A percentile compares a stretch with the other conserved stretches of the same genome.
Conservation (phyloP, 1,140 invertebrate species). For the Pogonomyrmex barbatus region DNA sequence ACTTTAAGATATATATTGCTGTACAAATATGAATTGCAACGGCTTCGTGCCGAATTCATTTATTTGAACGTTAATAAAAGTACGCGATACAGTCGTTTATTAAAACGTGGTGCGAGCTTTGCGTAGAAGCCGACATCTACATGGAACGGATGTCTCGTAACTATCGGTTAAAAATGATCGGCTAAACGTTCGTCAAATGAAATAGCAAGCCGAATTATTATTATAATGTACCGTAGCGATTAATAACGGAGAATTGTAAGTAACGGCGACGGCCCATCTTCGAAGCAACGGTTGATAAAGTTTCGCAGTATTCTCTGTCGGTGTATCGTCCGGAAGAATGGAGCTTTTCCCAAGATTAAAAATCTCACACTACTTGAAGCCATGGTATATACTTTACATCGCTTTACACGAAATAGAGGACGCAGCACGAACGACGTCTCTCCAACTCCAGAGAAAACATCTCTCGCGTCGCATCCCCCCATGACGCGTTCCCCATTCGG, state of each 20-base stretch:
- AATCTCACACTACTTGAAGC: slow-evolving; percentile 45
- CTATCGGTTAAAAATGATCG: slow-evolving; percentile 47
- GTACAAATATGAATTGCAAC: not conserved
- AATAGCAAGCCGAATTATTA: slow-evolving; percentile 6
- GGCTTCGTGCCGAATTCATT: not conserved
- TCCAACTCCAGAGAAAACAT: slow-evolving; percentile 17
- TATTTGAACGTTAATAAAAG: slow-evolving; percentile 32
- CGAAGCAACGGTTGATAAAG: slow-evolving; percentile 45
- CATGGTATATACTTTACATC: slow-evolving; percentile 61
- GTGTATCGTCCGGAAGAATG: slow-evolving; percentile 10
- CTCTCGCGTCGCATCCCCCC: not conserved
- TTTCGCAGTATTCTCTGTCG: slow-evolving; percentile 32
- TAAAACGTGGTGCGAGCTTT: not conserved
- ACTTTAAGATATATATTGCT: not conserved
- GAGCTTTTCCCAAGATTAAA: slow-evolving; percentile 60
- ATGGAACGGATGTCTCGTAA: slow-evolving; percentile 10
- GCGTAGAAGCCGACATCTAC: not conserved
- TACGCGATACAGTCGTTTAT: not conserved
- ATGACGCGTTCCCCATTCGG: slow-evolving; percentile 40
- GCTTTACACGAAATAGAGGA: slow-evolving; percentile 46
- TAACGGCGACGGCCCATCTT: slow-evolving; percentile 29
- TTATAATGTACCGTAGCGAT: slow-evolving; percentile 25
- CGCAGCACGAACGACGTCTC: not conserved
- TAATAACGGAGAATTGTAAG: slow-evolving; percentile 41
- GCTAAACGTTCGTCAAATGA: slow-evolving; percentile 36